A percentile compares a stretch with the other conserved stretches of the same genome.
Conservation (phyloP, 2,797 vertebrate genomes). For the Leucoraja ocellata region DNA sequence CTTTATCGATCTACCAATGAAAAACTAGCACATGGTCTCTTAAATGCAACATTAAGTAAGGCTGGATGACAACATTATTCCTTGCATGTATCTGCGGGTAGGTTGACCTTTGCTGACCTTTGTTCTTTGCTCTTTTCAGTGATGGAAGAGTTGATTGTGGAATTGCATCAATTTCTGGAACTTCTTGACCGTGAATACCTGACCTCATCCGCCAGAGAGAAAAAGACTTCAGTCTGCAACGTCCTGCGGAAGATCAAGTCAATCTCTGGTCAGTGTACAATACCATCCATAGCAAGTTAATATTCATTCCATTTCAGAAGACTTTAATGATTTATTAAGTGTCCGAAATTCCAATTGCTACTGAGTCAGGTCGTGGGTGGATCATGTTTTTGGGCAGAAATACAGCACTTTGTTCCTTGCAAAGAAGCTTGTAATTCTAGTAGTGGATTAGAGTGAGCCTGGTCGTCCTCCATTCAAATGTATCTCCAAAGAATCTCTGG, state of each 20-base stretch:
- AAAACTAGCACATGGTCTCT: no score
- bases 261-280: conserved; percentile 67
- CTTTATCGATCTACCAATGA: no score
- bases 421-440: neutral
- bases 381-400: neutral
- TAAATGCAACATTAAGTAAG: neutral
- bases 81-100: neutral
- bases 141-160: conserved; percentile 94
- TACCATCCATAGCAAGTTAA: no score
- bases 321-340: neutral
- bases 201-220: conserved; percentile 84
- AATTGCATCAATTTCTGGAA: conserved; percentile 87
- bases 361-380: no score
- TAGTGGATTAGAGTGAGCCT: no score
- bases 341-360: neutral
- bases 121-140: conserved; percentile 57
- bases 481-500: neutral
- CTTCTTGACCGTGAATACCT: conserved; percentile 91
- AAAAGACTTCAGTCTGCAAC: conserved; percentile 83
- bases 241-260: conserved; percentile 83
- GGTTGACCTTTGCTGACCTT: neutral
- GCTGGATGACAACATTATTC: neutral
- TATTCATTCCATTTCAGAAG: neutral
- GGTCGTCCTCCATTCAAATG: neutral
- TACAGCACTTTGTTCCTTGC: neutral